Percentiles rank a stretch among this genome's conserved stretches.
phyloP scores from a whole-genome alignment of 2,113 vertebrate species.

The Galeopterus variegatus region DNA sequence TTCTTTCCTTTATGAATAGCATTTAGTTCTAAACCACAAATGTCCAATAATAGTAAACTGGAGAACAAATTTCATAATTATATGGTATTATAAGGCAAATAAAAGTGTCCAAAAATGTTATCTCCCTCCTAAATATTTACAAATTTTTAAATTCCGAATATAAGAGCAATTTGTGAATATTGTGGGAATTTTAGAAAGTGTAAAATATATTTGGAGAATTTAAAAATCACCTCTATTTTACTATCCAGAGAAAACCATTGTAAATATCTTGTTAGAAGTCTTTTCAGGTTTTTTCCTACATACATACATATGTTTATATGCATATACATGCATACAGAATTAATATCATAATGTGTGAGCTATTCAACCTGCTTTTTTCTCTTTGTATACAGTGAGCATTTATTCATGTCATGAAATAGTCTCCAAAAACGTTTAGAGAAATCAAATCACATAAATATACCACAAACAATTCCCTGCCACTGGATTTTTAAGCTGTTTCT shows the following conservation, averaged over 20 bases:
- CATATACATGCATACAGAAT: background rate
- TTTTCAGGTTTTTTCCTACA: background rate
- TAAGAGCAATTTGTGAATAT: background rate
- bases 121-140: background rate
- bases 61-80: constrained; percentile 25
- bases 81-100: background rate
- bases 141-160: constrained; percentile 23
- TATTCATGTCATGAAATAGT: background rate
- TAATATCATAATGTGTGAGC: background rate
- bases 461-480: background rate
- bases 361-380: background rate
- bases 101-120: background rate
- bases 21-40: constrained; percentile 44
- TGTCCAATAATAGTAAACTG: background rate
- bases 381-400: background rate
- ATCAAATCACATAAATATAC: background rate
- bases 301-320: background rate
- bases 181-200: constrained; percentile 14
- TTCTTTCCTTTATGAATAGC: background rate
- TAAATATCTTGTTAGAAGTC: background rate
- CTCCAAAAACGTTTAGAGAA: constrained; percentile 6
- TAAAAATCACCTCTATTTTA: constrained; percentile 24
- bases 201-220: background rate
- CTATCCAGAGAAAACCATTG: background rate
- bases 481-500: background rate